phyloP scores from a whole-genome alignment of 2,113 vertebrate genomes.

The Aepyceros melampus region DNA sequence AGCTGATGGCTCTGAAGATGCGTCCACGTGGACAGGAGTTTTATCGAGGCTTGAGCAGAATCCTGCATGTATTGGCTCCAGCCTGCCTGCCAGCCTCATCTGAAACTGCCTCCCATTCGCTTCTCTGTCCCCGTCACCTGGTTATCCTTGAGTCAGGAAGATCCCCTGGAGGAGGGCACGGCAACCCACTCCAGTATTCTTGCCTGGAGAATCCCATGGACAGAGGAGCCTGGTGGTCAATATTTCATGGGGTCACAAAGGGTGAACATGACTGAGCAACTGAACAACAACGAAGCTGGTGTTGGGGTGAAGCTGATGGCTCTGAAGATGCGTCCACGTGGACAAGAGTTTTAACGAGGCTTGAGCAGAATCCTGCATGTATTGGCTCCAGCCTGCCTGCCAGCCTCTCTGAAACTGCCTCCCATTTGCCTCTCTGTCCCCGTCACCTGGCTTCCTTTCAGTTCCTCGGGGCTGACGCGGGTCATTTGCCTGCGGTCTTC shows the following conservation, averaged over 20 bases:
- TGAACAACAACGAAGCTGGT: background rate
- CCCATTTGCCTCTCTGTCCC: background rate
- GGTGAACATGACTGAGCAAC: background rate
- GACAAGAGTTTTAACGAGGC: background rate
- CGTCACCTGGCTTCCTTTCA: background rate
- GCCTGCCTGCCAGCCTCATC: background rate
- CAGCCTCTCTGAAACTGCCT: background rate
- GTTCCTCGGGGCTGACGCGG: background rate
- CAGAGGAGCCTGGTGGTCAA: background rate
- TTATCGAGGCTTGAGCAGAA: background rate
- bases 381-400: rapidly evolving
- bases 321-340: background rate
- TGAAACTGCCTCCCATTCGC: background rate
- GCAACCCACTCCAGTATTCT: background rate
- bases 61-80: background rate
- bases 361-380: background rate
- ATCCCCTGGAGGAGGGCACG: background rate
- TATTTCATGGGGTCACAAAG: background rate
- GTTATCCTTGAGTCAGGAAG: background rate
- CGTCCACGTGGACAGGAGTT: background rate
- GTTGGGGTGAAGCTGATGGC: background rate
- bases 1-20: background rate
- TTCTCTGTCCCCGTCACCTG: too few relatives aligned
- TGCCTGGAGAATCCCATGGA: background rate
- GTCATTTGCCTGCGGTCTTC: background rate